A percentile compares a stretch with the other conserved stretches of the same genome.
These are phyloP conservation scores for Adrianichthys oophorus DNA, from an alignment of 2,797 vertebrate species.

Conservation along the genomic window DNA sequence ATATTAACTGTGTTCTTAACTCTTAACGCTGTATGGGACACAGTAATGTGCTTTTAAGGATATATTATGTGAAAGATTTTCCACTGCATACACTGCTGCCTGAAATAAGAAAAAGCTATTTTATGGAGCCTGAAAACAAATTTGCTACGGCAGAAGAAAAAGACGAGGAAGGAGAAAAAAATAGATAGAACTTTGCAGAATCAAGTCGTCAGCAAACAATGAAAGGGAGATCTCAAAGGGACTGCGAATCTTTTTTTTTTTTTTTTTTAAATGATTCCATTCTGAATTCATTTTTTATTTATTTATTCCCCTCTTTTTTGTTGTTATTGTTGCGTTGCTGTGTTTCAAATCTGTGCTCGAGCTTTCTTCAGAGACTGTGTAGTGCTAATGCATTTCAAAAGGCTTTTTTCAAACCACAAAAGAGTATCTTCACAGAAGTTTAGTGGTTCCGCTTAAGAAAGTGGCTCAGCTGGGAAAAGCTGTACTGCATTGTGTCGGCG, in stretches of 20 bases:
- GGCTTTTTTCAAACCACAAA: conserved; percentile 78
- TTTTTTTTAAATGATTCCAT: conserved; percentile 58
- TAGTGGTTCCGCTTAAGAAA: conserved; percentile 71
- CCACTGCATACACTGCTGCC: conserved; percentile 75
- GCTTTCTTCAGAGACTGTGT: conserved; percentile 79
- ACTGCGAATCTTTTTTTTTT: conserved; percentile 49
- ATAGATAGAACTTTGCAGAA: conserved; percentile 74
- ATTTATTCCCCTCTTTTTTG: conserved; percentile 33
- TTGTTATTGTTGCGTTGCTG: conserved; percentile 44
- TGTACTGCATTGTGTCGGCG: conserved; percentile 56
- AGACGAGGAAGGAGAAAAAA: conserved; percentile 57
- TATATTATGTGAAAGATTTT: conserved; percentile 85
- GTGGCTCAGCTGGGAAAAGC: conserved; percentile 69
- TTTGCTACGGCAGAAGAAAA: conserved; percentile 73
- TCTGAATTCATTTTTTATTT: conserved; percentile 53
- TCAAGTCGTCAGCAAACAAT: conserved; percentile 79
- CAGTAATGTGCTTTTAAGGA: conserved; percentile 87
- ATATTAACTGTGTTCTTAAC: conserved; percentile 86
- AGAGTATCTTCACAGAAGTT: conserved; percentile 75
- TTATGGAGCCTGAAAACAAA: conserved; percentile 83
- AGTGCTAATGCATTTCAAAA: conserved; percentile 80
- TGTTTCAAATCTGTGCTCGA: conserved; percentile 78
- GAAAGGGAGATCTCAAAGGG: conserved; percentile 63
- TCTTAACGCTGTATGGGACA: conserved; percentile 79
- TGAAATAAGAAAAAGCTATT: conserved; percentile 82